Evolutionary conservation across 2,797 vertebrate species (phyloP), one percentile per base, ranked within the genome.

Genomic region (Paedocypris micromegethes): DNA sequence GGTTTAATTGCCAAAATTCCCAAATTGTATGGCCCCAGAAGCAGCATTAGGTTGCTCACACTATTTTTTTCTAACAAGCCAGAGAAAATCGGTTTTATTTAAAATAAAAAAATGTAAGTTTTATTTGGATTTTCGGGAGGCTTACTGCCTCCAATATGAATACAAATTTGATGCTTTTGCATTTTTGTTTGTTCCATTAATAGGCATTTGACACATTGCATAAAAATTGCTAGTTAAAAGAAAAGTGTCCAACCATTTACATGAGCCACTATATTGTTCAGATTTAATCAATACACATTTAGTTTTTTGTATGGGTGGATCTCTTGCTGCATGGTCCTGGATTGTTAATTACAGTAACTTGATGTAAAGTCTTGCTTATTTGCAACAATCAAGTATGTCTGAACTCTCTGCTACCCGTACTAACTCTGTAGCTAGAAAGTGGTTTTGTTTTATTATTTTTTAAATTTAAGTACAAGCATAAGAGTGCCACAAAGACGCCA

Each of bases 321-420:
- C 68, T 63, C 72, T 74, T 74, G 73, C 62, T 82, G 78, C 75
- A 77, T 83, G 74, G 75, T 72, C 66, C 55, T 52, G 58, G 80
- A 69, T 81, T 77, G 67, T 43, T 67, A 73, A 78, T 60, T 43
- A 58, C 56, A 70, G 70, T 49, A 23, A 23, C 52, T 71, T 73
- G 43, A 77, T 72, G 75, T 77, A 9, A 77, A 74, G 45, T 82
- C 83, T 78, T 80, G 58, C 67, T 80, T 83, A 51, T 77, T 78
- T 39, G 67, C 65, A 72, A 73, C 46, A 67, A 70, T 78, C 75
- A 73, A n/a, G 38, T 77, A 70, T 64, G 64, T 58, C 57, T 39
- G 6, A 64, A 59, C 73, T 64, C 2, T 72, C 40, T 56, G 60
- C 72, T 64, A 68, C 40, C 41, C 49, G 56, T 56, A 63, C 53